Evolutionary conservation across 2,888 invertebrate genomes (phyloP).

Genomic region (Sminthurides aquaticus): DNA sequence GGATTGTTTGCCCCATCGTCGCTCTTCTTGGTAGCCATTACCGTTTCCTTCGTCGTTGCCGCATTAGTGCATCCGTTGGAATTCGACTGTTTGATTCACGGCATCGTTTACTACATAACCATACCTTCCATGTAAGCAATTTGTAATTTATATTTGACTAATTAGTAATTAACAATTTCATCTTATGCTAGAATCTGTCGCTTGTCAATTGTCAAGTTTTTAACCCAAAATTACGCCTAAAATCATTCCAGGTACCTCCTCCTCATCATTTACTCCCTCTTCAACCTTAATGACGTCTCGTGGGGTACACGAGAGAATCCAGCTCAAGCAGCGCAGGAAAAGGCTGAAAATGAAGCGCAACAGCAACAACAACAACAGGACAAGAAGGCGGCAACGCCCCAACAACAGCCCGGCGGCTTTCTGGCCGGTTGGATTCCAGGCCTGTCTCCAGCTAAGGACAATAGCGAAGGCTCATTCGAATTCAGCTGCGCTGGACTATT

Average conservation of each 20-base stretch:
- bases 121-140: constrained; percentile 75
- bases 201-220: no score
- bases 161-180: constrained; percentile 52
- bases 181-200: no score
- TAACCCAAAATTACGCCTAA: no score
- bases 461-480: constrained; percentile 51
- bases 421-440: constrained; percentile 42
- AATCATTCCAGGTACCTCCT: constrained; percentile 62
- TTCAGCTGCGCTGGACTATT: constrained; percentile 54
- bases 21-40: constrained; percentile 70
- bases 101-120: constrained; percentile 76
- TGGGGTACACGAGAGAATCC: constrained; percentile 84
- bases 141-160: not conserved
- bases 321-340: constrained; percentile 52
- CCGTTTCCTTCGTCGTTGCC: constrained; percentile 54
- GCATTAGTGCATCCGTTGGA: constrained; percentile 71
- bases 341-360: constrained; percentile 45
- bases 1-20: constrained; percentile 75
- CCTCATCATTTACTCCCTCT: constrained; percentile 81
- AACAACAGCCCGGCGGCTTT: constrained; percentile 46
- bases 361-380: constrained; percentile 46
- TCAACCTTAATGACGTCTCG: constrained; percentile 84
- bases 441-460: constrained; percentile 27
- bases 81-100: constrained; percentile 63
- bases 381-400: constrained; percentile 47